phyloP scores from a whole-genome alignment of 2,888 invertebrate genomes.

The Sarcophaga caerulescens region DNA sequence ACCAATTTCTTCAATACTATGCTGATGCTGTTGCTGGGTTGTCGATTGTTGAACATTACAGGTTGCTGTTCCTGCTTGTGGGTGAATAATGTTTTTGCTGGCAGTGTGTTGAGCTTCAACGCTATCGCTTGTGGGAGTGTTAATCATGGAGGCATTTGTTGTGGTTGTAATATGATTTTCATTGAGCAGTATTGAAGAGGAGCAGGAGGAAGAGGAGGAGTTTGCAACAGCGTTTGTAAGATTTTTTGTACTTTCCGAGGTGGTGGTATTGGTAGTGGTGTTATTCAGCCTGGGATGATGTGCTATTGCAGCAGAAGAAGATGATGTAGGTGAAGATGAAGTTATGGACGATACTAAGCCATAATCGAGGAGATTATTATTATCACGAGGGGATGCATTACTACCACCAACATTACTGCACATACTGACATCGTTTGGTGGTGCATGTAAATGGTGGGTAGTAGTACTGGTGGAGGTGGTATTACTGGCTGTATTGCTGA shows the following conservation, averaged over 20 bases:
- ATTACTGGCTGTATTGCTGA: constrained; percentile 15
- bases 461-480: constrained; percentile 51
- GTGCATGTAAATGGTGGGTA: constrained; percentile 15
- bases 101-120: constrained; percentile 43
- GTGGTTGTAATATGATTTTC: constrained; percentile 55
- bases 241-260: constrained; percentile 2
- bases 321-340: neutral
- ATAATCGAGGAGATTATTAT: constrained; percentile 35
- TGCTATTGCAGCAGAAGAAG: neutral
- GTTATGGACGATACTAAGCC: constrained; percentile 5
- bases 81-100: constrained; percentile 61
- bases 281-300: constrained; percentile 1
- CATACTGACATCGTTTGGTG: constrained; percentile 8
- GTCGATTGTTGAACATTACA: constrained; percentile 56
- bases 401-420: neutral
- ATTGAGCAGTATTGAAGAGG: constrained; percentile 1
- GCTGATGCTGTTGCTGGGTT: constrained; percentile 63
- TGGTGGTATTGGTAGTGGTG: neutral
- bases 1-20: constrained; percentile 74
- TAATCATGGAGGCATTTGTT: constrained; percentile 22
- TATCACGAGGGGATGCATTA: neutral
- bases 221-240: neutral
- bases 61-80: constrained; percentile 59
- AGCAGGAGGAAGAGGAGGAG: neutral
- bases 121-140: constrained; percentile 28